A percentile compares a stretch with the other conserved stretches of the same genome.
phyloP scores from a whole-genome alignment of 2,797 vertebrate genomes.

The Hoplostethus mediterraneus region DNA sequence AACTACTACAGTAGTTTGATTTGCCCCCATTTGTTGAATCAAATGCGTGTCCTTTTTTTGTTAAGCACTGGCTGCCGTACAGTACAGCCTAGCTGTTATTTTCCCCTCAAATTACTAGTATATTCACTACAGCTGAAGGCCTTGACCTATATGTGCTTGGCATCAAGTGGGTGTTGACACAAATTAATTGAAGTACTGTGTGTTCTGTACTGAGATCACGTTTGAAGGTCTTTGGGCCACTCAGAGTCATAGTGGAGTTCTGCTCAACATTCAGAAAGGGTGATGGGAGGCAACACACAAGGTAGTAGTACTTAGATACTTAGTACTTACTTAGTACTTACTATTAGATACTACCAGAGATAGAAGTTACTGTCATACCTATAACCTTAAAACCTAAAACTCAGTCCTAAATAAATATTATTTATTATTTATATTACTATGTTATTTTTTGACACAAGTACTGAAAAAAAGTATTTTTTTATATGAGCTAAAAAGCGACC shows the following conservation, averaged over 20 bases:
- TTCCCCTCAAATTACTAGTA: not conserved
- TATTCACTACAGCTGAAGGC: slow-evolving; percentile 5
- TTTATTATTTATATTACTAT: too few relatives aligned
- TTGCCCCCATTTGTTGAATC: not conserved
- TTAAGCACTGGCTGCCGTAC: not conserved
- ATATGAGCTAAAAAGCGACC: not conserved
- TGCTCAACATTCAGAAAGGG: too few relatives aligned
- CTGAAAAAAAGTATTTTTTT: not conserved
- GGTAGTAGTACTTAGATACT: not conserved
- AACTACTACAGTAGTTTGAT: slow-evolving; percentile 1
- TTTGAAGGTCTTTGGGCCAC: not conserved
- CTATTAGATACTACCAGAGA: too few relatives aligned
- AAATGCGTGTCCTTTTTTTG: not conserved
- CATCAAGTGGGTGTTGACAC: not conserved
- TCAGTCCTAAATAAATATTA: too few relatives aligned
- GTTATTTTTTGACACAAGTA: not conserved
- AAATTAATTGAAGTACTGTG: not conserved
- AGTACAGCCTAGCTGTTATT: not conserved
- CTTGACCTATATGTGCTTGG: not conserved
- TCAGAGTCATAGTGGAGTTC: not conserved
- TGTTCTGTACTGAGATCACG: slow-evolving; percentile 12
- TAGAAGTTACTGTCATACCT: too few relatives aligned
- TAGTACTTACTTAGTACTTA: too few relatives aligned
- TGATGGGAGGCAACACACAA: not conserved
- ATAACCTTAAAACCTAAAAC: too few relatives aligned